Conservation (phyloP, 1,140 invertebrate genomes). For the Riptortus pedestris region DNA sequence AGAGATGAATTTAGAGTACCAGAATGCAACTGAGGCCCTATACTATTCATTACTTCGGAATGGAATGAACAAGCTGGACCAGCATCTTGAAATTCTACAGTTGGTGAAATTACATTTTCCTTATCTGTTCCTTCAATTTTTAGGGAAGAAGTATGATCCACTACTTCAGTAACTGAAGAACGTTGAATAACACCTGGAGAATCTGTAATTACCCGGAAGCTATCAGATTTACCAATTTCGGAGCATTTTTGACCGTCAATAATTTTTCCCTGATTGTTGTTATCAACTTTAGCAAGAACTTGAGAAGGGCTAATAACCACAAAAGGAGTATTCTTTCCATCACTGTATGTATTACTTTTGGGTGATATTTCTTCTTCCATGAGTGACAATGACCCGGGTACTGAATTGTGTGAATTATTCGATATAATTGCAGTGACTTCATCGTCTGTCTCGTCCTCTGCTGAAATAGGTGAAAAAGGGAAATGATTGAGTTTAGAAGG, state of each 20-base stretch:
- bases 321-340: too few species aligned
- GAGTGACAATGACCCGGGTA: neutral
- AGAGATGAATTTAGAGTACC: neutral
- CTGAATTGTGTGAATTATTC: neutral
- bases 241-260: too few species aligned
- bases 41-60: neutral
- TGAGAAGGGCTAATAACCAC: neutral
- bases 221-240: neutral
- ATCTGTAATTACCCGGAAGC: neutral
- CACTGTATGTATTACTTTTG: too few species aligned
- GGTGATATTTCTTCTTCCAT: neutral
- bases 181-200: too few species aligned
- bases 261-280: neutral
- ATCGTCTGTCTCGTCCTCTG: conserved; percentile 7
- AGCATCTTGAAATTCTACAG: neutral
- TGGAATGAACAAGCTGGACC: neutral
- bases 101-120: neutral
- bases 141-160: neutral
- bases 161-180: neutral
- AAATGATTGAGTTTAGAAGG: neutral
- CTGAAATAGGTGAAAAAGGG: conserved; percentile 8
- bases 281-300: neutral
- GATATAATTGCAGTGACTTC: conserved; percentile 4
- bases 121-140: too few species aligned
- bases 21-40: neutral